Evolutionary conservation across 2,113 vertebrate species (phyloP).

Genomic region (Ovis canadensis): DNA sequence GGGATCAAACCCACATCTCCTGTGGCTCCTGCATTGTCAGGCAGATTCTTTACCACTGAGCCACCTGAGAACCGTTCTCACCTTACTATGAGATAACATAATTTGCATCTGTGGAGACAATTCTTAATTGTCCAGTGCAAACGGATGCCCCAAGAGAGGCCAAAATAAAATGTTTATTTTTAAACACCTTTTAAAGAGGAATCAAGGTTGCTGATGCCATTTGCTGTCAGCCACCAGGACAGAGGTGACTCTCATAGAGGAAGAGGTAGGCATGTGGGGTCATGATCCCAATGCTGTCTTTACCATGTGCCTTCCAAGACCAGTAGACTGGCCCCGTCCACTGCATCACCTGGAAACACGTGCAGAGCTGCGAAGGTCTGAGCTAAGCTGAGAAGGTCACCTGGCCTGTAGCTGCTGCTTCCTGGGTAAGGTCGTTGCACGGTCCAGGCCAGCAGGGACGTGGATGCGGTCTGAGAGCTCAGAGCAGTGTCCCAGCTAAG

Average conservation of each 20-base stretch:
- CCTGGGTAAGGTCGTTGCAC: not conserved
- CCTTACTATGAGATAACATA: not conserved
- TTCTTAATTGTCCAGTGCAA: not conserved
- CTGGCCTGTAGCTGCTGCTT: not conserved
- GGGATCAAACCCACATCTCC: not conserved
- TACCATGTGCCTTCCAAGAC: not conserved
- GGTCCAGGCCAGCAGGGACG: not conserved
- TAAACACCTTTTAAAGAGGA: not conserved
- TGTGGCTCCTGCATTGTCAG: not conserved
- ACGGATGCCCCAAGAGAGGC: not conserved
- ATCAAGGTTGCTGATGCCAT: not conserved
- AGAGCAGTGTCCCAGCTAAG: not conserved
- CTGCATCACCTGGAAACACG: not conserved
- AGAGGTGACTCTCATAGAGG: not conserved
- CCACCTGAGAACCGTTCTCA: not conserved
- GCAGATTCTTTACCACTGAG: not conserved
- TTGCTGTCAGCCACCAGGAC: not conserved
- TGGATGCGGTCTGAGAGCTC: not conserved
- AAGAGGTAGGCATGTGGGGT: not conserved
- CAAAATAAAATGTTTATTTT: not conserved
- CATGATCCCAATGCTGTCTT: fast-evolving
- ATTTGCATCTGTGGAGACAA: not conserved
- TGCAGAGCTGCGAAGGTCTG: not conserved
- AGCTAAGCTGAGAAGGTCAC: not conserved
- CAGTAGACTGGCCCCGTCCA: not conserved